Base-by-base conservation (phyloP, 2,888 invertebrate genomes). In the Macropis europaea region DNA sequence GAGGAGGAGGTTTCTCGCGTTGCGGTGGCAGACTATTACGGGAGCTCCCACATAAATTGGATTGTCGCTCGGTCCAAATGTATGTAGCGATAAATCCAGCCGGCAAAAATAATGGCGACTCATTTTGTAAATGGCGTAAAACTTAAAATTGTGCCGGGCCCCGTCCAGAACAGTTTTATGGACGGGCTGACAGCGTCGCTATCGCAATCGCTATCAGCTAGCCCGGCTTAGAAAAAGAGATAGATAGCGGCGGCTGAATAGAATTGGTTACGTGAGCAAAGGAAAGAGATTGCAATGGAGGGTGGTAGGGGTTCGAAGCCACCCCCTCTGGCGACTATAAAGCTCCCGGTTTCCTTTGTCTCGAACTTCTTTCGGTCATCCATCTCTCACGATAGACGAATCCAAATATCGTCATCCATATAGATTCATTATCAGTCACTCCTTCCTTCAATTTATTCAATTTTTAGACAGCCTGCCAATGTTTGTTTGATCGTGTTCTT, bases 101-200 rank as follows among this genome's bases (percentile, higher is more conserved):
- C 67, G 76, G 78, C 82, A 83, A 88, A 90, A 89, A 90, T 90
- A 90, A 89, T 88, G 89, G 88, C 83, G 84, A 86, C 89, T 90
- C 90, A 90, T 90, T 90, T 88, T 88, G 88, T 86, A 90, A 89
- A 90, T 90, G 90, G 90, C 86, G 87, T 86, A 86, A 86, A 89
- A 88, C 87, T 89, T 89, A 84, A 87, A 88, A 87, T 84, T 84
- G 83, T 85, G 81, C 86, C 82, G 76, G n/a, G 76, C 69, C 68
- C 77, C 73, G 77, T 75, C 67, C 50, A 68, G n/a, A 15, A 11
- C 60, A 70, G 72, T 73, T 84, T 84, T 82, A 84, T 82, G 70
- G 81, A 79, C 61, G 76, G 72, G 75, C 73, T 83, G 84, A 82
- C 85, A 76, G 79, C 73, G 62, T 66, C 78, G 76, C 79, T 76